These are phyloP conservation scores for Orius insidiosus DNA, from an alignment of 1,140 invertebrate genomes.

Conservation along the genomic window DNA sequence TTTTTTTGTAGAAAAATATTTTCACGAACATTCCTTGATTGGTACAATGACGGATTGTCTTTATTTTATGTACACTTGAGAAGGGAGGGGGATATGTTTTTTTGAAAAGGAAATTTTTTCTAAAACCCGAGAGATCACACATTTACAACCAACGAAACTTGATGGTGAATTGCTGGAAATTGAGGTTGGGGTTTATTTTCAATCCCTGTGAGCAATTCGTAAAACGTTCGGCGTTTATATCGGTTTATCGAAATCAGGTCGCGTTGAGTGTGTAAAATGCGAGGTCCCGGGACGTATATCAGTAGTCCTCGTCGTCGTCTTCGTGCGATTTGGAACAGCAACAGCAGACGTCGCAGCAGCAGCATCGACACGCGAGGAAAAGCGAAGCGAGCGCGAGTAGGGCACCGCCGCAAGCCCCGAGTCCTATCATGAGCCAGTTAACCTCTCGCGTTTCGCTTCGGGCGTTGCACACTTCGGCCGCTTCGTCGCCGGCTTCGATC, in stretches of 20 bases:
- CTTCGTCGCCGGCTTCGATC: slow-evolving; percentile 20
- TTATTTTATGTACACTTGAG: too few relatives aligned
- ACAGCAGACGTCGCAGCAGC: slow-evolving; percentile 26
- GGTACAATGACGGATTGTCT: too few relatives aligned
- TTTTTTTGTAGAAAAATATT: too few relatives aligned
- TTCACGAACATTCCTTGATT: too few relatives aligned
- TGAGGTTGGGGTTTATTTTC: neutral
- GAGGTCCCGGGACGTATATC: slow-evolving; percentile 14
- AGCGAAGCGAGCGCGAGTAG: slow-evolving; percentile 29
- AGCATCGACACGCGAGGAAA: slow-evolving; percentile 30
- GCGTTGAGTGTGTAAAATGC: slow-evolving; percentile 7
- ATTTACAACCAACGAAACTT: too few relatives aligned
- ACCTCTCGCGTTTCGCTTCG: slow-evolving; percentile 26
- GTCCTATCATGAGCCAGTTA: slow-evolving; percentile 34
- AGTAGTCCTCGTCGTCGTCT: slow-evolving; percentile 20
- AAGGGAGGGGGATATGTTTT: too few relatives aligned
- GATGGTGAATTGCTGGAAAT: too few relatives aligned
- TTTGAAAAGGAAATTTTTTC: too few relatives aligned
- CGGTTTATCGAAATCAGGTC: neutral
- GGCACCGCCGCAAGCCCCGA: slow-evolving; percentile 28
- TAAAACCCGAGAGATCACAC: too few relatives aligned
- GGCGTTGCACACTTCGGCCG: slow-evolving; percentile 37
- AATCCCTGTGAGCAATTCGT: neutral
- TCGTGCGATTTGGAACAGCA: slow-evolving; percentile 18
- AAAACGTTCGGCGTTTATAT: neutral